Evolutionary conservation across 2,888 invertebrate species (phyloP).

Genomic region (Pristionchus mayeri): DNA sequence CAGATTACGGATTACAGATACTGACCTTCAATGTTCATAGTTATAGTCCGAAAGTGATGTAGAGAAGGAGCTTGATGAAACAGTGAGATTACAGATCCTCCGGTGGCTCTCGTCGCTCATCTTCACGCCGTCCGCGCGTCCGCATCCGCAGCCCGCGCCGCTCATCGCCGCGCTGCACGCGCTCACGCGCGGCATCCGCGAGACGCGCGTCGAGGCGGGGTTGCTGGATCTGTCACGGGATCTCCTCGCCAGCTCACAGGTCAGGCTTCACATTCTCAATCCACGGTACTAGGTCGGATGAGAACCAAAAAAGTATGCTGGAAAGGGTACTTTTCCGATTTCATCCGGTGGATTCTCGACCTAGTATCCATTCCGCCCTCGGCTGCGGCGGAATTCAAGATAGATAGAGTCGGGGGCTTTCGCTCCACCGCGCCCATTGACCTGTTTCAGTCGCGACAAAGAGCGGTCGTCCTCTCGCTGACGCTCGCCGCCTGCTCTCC

Average conservation of each 20-base stretch:
- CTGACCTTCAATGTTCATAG: no score
- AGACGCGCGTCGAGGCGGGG: conserved; percentile 4
- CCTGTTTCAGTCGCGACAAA: conserved; percentile 25
- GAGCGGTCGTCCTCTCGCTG: conserved; percentile 31
- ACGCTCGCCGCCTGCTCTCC: conserved; percentile 35
- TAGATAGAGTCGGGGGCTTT: background rate
- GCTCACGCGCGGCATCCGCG: conserved; percentile 10
- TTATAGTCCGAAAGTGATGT: background rate
- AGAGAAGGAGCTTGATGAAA: background rate
- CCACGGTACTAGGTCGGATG: no score
- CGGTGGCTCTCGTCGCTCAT: conserved; percentile 33
- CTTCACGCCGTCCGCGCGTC: background rate
- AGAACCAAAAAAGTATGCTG: background rate
- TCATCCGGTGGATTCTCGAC: no score
- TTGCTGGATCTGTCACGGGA: conserved; percentile 6
- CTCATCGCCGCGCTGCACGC: background rate
- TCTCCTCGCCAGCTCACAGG: conserved; percentile 16
- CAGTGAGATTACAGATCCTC: conserved; percentile 33
- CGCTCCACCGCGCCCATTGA: background rate
- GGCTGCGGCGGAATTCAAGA: no score
- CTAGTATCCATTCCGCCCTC: no score
- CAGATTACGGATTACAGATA: no score
- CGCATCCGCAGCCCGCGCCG: conserved; percentile 38
- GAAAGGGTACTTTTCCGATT: no score
- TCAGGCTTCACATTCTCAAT: background rate